Percentiles rank a stretch among this genome's conserved stretches.
Evolutionary conservation across 2,888 invertebrate genomes (phyloP).

Genomic region (Liodrosophila aerea): DNA sequence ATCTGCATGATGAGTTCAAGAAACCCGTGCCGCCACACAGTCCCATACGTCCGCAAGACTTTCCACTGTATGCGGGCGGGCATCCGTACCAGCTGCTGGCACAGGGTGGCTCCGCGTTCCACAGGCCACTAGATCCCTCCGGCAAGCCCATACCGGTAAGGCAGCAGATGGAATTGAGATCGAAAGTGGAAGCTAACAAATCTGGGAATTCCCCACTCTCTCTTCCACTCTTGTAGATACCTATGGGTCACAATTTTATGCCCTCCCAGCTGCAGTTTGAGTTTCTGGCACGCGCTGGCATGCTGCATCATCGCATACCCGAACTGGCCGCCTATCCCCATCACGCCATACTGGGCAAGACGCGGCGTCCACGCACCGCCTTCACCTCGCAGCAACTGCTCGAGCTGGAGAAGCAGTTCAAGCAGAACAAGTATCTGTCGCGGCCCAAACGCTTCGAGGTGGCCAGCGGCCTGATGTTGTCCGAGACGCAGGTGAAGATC

Average conservation of each 20-base stretch:
- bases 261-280: conserved; percentile 85
- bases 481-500: conserved; percentile 99
- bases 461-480: conserved; percentile 97
- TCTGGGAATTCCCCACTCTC: too few relatives aligned
- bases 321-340: conserved; percentile 90
- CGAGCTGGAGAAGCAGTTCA: conserved; percentile 98
- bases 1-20: conserved; percentile 81
- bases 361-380: conserved; percentile 96
- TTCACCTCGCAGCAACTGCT: conserved; percentile 98
- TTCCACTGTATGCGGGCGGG: conserved; percentile 81
- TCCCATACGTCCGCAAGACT: conserved; percentile 81
- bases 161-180: background rate
- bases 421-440: conserved; percentile 99
- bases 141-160: conserved; percentile 82
- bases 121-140: conserved; percentile 83
- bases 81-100: conserved; percentile 84
- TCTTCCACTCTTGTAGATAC: conserved; percentile 78
- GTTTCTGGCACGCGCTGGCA: conserved; percentile 95
- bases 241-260: conserved; percentile 83
- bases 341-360: conserved; percentile 92
- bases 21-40: conserved; percentile 82
- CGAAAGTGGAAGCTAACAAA: too few relatives aligned
- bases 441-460: conserved; percentile 99
- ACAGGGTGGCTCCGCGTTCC: conserved; percentile 84
- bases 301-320: conserved; percentile 94